Conservation (phyloP, 2,797 vertebrate genomes). For the Tokudaia tokunoshimensis region DNA sequence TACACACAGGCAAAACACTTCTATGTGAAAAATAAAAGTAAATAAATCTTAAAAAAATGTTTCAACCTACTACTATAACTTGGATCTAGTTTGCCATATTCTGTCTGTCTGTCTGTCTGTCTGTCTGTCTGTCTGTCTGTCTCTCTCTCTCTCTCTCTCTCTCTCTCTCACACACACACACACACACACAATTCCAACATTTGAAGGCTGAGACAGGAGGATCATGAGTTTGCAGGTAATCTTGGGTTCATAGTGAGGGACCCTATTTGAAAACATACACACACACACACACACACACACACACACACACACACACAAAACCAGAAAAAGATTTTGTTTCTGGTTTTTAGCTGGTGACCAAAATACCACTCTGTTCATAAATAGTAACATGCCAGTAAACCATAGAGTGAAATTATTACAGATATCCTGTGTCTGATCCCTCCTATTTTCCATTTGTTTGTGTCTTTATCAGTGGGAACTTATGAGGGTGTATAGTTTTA, state of each 20-base stretch:
- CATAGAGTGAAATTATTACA: constrained; percentile 15
- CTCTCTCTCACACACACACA: not conserved
- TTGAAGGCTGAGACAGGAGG: not conserved
- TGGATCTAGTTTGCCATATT: not conserved
- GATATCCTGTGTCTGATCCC: not conserved
- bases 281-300: not conserved
- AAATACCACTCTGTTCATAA: constrained; percentile 44
- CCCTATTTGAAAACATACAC: not conserved
- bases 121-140: too few species aligned
- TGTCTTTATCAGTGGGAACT: not conserved
- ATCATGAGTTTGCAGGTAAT: not conserved
- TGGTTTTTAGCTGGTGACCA: constrained; percentile 34
- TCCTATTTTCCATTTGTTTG: not conserved
- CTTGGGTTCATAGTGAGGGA: not conserved
- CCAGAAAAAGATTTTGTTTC: not conserved
- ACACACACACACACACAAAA: too few species aligned
- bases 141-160: too few species aligned
- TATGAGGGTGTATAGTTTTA: not conserved
- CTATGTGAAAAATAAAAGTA: not conserved
- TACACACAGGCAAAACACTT: not conserved
- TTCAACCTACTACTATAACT: not conserved
- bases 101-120: too few species aligned
- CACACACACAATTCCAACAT: not conserved
- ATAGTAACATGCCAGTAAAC: constrained; percentile 4
- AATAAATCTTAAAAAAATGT: not conserved